A percentile compares a stretch with the other conserved stretches of the same genome.
These are phyloP conservation scores for Triplophysa siluroides DNA, from an alignment of 2,113 vertebrate species.

Conservation along the genomic window DNA sequence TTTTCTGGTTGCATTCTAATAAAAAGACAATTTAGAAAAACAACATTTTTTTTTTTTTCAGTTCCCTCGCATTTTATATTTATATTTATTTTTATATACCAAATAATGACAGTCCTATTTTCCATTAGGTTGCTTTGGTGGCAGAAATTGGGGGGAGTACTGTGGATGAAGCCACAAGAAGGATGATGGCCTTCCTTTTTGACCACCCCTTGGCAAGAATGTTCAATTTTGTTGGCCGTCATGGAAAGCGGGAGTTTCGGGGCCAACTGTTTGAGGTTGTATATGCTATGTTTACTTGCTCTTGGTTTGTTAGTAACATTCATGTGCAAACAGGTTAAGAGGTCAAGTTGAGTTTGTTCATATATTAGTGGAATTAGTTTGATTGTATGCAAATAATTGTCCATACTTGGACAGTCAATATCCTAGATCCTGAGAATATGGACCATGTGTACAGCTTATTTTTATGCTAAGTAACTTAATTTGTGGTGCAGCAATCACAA, in stretches of 20 bases:
- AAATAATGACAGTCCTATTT: not conserved
- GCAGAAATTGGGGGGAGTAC: conserved; percentile 24
- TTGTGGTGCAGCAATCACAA: too few relatives aligned
- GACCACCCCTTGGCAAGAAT: not conserved
- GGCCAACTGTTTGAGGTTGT: not conserved
- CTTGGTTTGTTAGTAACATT: not conserved
- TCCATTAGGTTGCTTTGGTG: not conserved
- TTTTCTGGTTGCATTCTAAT: too few relatives aligned
- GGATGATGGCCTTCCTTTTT: not conserved
- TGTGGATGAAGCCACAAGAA: conserved; percentile 23
- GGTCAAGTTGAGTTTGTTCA: not conserved
- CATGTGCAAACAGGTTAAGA: not conserved
- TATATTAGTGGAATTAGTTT: too few relatives aligned
- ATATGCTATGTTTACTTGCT: not conserved
- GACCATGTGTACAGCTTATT: too few relatives aligned
- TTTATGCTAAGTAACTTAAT: too few relatives aligned
- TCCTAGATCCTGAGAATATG: too few relatives aligned
- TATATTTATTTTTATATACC: too few relatives aligned
- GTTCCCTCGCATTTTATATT: too few relatives aligned
- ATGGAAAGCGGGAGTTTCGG: not conserved
- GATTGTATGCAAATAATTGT: too few relatives aligned
- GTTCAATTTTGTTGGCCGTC: not conserved
- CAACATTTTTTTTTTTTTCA: too few relatives aligned
- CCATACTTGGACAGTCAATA: too few relatives aligned
- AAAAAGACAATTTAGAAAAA: too few relatives aligned